Conservation (phyloP, 2,113 vertebrate genomes). For the Tenrec ecaudatus region DNA sequence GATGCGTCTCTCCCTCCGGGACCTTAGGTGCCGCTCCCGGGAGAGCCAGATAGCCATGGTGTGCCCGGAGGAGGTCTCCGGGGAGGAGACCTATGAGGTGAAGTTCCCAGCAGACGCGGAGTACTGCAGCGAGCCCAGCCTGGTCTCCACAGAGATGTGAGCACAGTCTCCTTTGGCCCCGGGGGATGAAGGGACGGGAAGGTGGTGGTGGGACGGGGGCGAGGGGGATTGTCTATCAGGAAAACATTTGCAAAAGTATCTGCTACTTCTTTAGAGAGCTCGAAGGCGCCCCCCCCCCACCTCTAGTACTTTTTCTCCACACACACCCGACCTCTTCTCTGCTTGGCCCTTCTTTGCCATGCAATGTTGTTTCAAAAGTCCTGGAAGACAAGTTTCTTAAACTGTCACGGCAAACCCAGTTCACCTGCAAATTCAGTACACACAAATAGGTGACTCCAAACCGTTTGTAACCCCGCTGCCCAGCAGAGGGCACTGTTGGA, state of each 20-base stretch:
- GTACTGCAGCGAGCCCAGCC: constrained; percentile 92
- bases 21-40: constrained; percentile 92
- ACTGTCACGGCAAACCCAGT: not conserved
- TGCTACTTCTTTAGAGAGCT: not conserved
- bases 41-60: constrained; percentile 94
- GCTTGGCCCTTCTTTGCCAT: not conserved
- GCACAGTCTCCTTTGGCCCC: constrained; percentile 69
- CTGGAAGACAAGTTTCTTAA: not conserved
- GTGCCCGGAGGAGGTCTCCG: constrained; percentile 91
- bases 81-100: constrained; percentile 92
- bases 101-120: constrained; percentile 90
- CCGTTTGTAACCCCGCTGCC: not conserved
- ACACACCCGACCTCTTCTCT: too few relatives aligned
- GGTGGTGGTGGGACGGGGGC: too few relatives aligned
- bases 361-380: not conserved
- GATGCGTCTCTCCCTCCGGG: not conserved
- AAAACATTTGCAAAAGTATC: not conserved
- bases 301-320: not conserved
- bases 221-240: not conserved
- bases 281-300: not conserved
- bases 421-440: not conserved
- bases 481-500: constrained; percentile 45
- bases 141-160: constrained; percentile 95
- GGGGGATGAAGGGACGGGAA: not conserved
- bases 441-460: not conserved